Evolutionary conservation across 2,797 vertebrate genomes (phyloP).

Genomic region (Huso huso): DNA sequence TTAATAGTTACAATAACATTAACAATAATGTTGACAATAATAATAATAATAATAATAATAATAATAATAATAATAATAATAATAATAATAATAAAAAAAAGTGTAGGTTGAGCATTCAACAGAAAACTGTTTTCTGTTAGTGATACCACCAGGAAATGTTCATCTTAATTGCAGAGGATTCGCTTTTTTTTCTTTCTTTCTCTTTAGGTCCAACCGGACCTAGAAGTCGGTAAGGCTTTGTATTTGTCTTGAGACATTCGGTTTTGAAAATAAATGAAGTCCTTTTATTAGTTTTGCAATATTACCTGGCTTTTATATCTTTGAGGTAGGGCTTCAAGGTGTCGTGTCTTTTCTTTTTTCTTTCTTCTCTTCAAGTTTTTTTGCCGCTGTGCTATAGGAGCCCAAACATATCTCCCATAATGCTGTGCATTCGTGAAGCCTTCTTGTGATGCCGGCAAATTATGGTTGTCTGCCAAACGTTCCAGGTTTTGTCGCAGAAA

Average conservation of each 20-base stretch:
- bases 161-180: constrained; percentile 39
- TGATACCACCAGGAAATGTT: constrained; percentile 46
- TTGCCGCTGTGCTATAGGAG: too few species aligned
- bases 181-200: constrained; percentile 38
- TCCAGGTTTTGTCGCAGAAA: constrained; percentile 44
- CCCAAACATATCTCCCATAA: too few species aligned
- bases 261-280: constrained; percentile 69
- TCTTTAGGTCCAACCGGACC: constrained; percentile 53
- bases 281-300: constrained; percentile 39
- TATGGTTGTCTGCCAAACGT: constrained; percentile 1
- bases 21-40: too few species aligned
- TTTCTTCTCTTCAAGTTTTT: constrained; percentile 20
- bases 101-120: constrained; percentile 44
- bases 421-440: too few species aligned
- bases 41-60: constrained; percentile 27
- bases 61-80: constrained; percentile 23
- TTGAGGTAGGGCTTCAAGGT: constrained; percentile 35
- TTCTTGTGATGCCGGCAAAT: background rate
- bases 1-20: too few species aligned
- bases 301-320: constrained; percentile 44
- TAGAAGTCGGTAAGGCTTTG: constrained; percentile 68
- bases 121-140: constrained; percentile 26
- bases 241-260: constrained; percentile 65
- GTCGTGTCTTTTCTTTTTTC: constrained; percentile 21
- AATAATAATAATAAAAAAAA: constrained; percentile 32